Evolutionary conservation across 2,888 invertebrate genomes (phyloP).

Genomic region (Siphlonurus alternatus): DNA sequence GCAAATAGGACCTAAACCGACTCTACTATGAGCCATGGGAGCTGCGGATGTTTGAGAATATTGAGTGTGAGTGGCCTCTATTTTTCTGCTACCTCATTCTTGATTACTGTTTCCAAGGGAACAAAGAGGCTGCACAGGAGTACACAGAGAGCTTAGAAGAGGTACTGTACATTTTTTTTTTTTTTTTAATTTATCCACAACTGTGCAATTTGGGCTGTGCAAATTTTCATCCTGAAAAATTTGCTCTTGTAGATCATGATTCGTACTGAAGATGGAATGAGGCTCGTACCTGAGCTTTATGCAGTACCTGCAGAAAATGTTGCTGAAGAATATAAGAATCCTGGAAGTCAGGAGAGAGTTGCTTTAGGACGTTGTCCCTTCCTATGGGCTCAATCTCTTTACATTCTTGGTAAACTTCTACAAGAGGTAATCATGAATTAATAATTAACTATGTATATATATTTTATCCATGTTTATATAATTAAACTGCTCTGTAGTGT

Average conservation of each 20-base stretch:
- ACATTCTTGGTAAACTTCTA: conserved; percentile 81
- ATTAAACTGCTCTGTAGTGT: too few relatives aligned
- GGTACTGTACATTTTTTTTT: conserved; percentile 28
- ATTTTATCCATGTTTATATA: neutral
- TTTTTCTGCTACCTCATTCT: conserved; percentile 89
- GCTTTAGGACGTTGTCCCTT: conserved; percentile 85
- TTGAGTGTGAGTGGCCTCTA: conserved; percentile 98
- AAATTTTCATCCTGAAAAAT: neutral
- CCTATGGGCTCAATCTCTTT: conserved; percentile 96
- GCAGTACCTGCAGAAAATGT: conserved; percentile 73
- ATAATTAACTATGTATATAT: neutral
- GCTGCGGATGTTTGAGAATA: conserved; percentile 93
- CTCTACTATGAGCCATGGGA: conserved; percentile 98
- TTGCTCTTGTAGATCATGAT: conserved; percentile 44
- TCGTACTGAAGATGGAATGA: conserved; percentile 71
- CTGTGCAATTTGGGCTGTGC: neutral
- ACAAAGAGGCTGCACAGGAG: conserved; percentile 50
- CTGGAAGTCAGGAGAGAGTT: conserved; percentile 76
- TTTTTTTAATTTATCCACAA: neutral
- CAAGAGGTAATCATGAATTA: conserved; percentile 77
- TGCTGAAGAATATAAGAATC: conserved; percentile 68
- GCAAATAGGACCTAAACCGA: conserved; percentile 43
- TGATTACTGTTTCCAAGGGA: conserved; percentile 83
- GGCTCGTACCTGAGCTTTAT: conserved; percentile 84
- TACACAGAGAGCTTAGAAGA: conserved; percentile 59